These are phyloP conservation scores for Penaeus vannamei DNA, from an alignment of 1,140 invertebrate genomes.

Conservation along the genomic window DNA sequence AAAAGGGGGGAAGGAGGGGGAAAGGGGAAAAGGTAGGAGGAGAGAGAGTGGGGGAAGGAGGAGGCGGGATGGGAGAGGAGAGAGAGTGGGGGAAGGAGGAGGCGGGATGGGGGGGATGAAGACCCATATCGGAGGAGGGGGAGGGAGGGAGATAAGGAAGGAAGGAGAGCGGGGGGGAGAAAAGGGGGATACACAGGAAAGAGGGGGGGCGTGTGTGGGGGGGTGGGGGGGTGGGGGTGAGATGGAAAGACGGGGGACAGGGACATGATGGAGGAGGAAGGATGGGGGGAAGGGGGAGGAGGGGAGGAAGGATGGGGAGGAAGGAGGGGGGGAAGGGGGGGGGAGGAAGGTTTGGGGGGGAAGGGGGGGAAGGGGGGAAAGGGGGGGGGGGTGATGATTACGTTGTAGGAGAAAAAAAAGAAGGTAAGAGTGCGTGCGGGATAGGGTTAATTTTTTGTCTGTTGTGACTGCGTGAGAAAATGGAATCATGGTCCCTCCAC, in stretches of 20 bases:
- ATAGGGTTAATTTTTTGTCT: too few species aligned
- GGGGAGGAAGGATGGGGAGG: not conserved
- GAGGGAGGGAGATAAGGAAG: not conserved
- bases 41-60: not conserved
- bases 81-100: not conserved
- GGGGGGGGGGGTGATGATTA: not conserved
- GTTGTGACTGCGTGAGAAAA: too few species aligned
- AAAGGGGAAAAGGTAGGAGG: not conserved
- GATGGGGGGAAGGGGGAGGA: not conserved
- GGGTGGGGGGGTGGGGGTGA: not conserved
- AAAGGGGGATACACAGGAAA: constrained; percentile 1
- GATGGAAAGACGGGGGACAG: not conserved
- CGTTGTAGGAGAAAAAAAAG: too few species aligned
- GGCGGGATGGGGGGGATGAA: not conserved
- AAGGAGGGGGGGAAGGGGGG: not conserved
- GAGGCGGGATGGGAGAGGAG: not conserved
- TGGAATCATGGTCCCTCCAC: too few species aligned
- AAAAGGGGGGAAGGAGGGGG: not conserved
- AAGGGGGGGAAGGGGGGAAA: not conserved
- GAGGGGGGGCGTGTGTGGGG: constrained; percentile 4
- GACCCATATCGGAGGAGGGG: not conserved
- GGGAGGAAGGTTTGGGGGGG: not conserved
- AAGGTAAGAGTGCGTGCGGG: too few species aligned
- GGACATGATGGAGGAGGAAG: not conserved
- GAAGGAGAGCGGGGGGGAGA: not conserved